Evolutionary conservation across 2,888 invertebrate species (phyloP), one percentile per base, ranked within the genome.

Genomic region (Peribatodes rhomboidaria): DNA sequence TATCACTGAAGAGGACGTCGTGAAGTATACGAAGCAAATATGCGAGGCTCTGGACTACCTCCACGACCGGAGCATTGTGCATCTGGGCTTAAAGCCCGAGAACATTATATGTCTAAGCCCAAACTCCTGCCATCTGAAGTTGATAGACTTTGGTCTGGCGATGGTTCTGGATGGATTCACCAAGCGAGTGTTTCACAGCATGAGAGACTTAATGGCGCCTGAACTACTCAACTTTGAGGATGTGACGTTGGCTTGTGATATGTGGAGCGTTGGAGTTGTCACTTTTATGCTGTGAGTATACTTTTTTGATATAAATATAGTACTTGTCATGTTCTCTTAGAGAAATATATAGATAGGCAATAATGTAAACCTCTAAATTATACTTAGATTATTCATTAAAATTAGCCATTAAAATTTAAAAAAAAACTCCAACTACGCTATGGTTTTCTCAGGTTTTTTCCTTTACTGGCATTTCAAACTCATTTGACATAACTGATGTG

Each of bases 71-170:
- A 95, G 95, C 70, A 95, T 99, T 65, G 96, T 98, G 44, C 99
- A 99, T 88, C 90, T 99, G 71, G 98, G 99, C 86, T 89, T 99
- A 66, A 99, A 99, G 95, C 98, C 99, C 0, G 99, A 99, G 88
- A 99, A 99, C 85, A 98, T 99, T 57, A 96, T 99, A 94, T 99
- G 98, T 86, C 95, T 97, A 58, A 96, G 97, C 4, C 94, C 96
- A 65, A 97, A 97, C 42, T 97, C 98, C 10, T 95, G 98, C 90
- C 95, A 95, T 80, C 97, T 99, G 70, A 99, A 99, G 89, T 95
- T 99, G 33, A 98, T 99, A 69, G 99, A 99, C 88, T 99, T 99
- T 82, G 98, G 99, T 0, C 86, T 99, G 58, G 98, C 98, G 0
- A 70, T 56, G 27, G 42, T 58, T 1, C 27, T 73, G 4, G 61